A percentile compares a stretch with the other conserved stretches of the same genome.
These are phyloP conservation scores for Brachirus orientalis DNA, from an alignment of 2,113 vertebrate genomes.

Conservation along the genomic window DNA sequence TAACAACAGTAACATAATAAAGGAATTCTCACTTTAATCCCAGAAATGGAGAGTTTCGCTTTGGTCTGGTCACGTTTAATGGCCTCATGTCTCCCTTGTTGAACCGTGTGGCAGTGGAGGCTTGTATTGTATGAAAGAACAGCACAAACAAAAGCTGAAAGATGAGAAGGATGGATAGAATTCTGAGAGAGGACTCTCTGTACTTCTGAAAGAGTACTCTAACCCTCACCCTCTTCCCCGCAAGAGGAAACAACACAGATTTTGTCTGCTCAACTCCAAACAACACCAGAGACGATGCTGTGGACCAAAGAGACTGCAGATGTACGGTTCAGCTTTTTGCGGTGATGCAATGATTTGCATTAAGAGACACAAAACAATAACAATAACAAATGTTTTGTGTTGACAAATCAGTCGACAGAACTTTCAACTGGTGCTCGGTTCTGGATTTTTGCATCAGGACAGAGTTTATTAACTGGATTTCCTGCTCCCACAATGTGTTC, in stretches of 20 bases:
- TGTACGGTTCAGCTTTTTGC: conserved; percentile 44
- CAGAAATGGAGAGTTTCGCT: conserved; percentile 30
- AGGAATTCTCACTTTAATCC: conserved; percentile 24
- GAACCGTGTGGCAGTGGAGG: conserved; percentile 25
- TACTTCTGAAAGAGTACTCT: no score
- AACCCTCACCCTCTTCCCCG: conserved; percentile 27
- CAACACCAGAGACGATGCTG: conserved; percentile 20
- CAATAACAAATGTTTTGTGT: conserved; percentile 18
- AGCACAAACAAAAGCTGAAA: conserved; percentile 51
- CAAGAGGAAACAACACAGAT: conserved; percentile 34
- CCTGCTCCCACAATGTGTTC: conserved; percentile 17
- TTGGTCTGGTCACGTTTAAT: conserved; percentile 51
- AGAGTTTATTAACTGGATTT: conserved; percentile 44
- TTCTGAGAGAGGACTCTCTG: conserved; percentile 12
- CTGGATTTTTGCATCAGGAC: conserved; percentile 51
- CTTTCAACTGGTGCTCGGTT: conserved; percentile 26
- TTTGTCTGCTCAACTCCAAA: conserved; percentile 23
- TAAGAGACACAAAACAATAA: conserved; percentile 22
- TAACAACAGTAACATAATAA: conserved; percentile 40
- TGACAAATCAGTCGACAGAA: conserved; percentile 47
- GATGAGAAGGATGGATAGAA: conserved; percentile 28
- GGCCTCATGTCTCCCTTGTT: conserved; percentile 26
- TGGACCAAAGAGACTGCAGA: conserved; percentile 17
- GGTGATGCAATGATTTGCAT: conserved; percentile 18
- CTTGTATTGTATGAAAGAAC: conserved; percentile 24